Base-by-base conservation (phyloP, 53 echinoderm and acorn worm species). In the Zoroaster sp. region DNA sequence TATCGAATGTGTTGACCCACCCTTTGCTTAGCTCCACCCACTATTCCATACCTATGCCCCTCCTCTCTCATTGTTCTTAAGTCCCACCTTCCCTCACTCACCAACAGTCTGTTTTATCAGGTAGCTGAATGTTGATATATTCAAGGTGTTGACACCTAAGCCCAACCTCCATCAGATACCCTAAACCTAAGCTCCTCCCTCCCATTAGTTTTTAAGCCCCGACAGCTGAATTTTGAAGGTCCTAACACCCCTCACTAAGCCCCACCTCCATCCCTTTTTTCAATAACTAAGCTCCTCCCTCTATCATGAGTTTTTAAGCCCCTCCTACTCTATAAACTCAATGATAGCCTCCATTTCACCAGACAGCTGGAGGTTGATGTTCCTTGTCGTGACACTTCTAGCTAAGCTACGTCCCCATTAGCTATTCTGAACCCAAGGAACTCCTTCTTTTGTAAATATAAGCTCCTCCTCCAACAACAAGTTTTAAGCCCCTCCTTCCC, bases 311-410 rank as follows among this genome's bases (percentile, higher is more conserved):
- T n/a, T n/a, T n/a, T n/a, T 94, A 59, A 59, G 30, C 63, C 63
- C 63, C 30, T 21, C 63, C n/a, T n/a, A n/a, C n/a, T n/a, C n/a
- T n/a, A n/a, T n/a, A n/a, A n/a, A 51, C 91, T 83, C 12, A 97
- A 95, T 95, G 91, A 97, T 97, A 2, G 95, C 95, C 70, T 97
- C 97, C 25, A 94, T 95, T 71, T 97, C 97, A 34, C 95, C 94
- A 28, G 95, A 90, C 42, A 97, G 77, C 69, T 97, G 97, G 15
- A 97, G 73, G 74, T 95, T 95, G 74, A 90, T 63, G 53, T 97
- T n/a, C n/a, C n/a, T n/a, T n/a, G n/a, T 20, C n/a, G n/a, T n/a
- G n/a, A n/a, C n/a, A n/a, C n/a, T n/a, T 30, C 38, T 42, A 28
- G 20, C 4, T 33, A 51, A 78, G 52, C 59, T 51, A 47, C 52